Base-by-base conservation (phyloP, 2,888 invertebrate genomes). In the Cheilosia pagana region DNA sequence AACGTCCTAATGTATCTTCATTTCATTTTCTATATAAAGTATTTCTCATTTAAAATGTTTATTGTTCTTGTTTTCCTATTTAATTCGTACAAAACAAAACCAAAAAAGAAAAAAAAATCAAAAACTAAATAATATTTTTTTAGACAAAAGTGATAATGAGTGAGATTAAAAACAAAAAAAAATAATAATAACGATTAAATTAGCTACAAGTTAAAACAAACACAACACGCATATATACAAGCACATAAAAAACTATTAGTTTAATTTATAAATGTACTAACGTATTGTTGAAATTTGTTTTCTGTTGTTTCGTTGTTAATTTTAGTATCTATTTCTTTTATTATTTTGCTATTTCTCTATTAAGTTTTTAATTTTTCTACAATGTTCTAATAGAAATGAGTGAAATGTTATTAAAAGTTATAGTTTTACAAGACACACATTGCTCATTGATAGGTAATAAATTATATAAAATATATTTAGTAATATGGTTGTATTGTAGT, bases 61-160 rank as follows among this genome's bases (percentile, higher is more conserved):
- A 35, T 71, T 48, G 53, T 65, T 81, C 31, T 65, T 48, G 48
- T 68, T 67, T 67, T 70, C 48, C 63, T 55, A 45, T 70, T 78
- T 78, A 45, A 35, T 75, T 85, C 59, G 74, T 79, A 70, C 81
- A 71, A 71, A 71, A 83, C 53, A 67, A 86, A 89, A 77, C 83
- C 87, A 87, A 88, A 89, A 88, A 88, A 68, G 52, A 53, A 62
- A 39, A 53, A 55, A 50, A 14, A 63, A 45, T 39, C 68, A n/a
- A 67, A 76, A 28, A 28, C 28, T 28, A 21, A 39, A 43, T 50
- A 82, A 63, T 77, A 50, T 76, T 74, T 86, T 74, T 79, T 72
- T 75, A 81, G 55, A 74, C 70, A 78, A 85, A 90, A 91, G 90
- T 91, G 91, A 91, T 91, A 91, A 90, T 88, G 91, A 91, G 91